Evolutionary conservation across 2,113 vertebrate species (phyloP).

Genomic region (Hiodon tergisus): DNA sequence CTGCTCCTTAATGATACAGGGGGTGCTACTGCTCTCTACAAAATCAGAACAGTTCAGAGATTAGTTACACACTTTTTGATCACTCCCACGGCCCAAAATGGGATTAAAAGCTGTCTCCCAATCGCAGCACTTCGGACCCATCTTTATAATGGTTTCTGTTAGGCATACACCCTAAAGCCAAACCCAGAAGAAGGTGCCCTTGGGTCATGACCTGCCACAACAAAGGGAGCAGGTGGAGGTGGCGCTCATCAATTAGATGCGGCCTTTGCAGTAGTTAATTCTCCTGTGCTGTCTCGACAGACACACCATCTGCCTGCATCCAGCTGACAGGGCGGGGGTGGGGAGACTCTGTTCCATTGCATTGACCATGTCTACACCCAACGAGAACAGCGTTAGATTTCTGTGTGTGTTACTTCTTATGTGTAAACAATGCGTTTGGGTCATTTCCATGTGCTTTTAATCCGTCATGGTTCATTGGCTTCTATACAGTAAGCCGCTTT

Average conservation of each 20-base stretch:
- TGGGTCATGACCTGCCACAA: conserved; percentile 49
- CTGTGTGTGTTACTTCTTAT: too few species aligned
- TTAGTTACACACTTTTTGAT: too few species aligned
- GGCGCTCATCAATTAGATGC: conserved; percentile 43
- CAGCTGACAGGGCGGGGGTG: conserved; percentile 39
- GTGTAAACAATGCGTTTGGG: too few species aligned
- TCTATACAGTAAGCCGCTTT: neutral
- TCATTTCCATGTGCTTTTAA: neutral
- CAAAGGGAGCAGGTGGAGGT: conserved; percentile 60
- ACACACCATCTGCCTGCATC: conserved; percentile 66
- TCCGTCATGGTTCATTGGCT: neutral
- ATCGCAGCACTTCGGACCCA: conserved; percentile 3
- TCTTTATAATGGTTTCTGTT: neutral
- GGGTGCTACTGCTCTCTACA: conserved; percentile 45
- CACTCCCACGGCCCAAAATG: too few species aligned
- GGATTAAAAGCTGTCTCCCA: too few species aligned
- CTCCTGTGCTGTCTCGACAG: conserved; percentile 46
- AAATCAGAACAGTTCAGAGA: neutral
- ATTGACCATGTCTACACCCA: too few species aligned
- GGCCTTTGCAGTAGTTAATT: conserved; percentile 30
- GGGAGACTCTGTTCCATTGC: neutral
- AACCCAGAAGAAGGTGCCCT: conserved; percentile 46
- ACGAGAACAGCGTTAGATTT: too few species aligned
- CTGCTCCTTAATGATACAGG: conserved; percentile 26
- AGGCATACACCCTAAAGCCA: neutral